These are phyloP conservation scores for Lerista edwardsae DNA, from an alignment of 2,797 vertebrate species.

Conservation along the genomic window DNA sequence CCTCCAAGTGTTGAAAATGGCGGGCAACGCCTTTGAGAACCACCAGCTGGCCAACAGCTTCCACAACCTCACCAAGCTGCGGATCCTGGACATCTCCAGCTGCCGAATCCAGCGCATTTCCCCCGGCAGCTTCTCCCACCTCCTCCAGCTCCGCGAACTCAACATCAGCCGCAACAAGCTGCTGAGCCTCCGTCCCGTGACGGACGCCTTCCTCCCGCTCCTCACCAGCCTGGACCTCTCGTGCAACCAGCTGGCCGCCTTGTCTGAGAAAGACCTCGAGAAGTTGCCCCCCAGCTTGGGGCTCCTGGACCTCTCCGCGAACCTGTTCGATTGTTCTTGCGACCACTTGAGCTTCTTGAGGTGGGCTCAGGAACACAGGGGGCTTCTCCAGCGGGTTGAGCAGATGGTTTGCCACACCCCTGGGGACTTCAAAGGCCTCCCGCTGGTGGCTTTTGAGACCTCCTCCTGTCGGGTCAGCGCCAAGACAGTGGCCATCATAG, in stretches of 20 bases:
- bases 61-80: conserved; percentile 66
- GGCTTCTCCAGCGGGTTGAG: conserved; percentile 60
- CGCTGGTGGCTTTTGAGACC: conserved; percentile 58
- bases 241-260: conserved; percentile 68
- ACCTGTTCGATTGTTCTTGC: conserved; percentile 77
- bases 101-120: conserved; percentile 71
- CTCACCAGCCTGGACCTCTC: conserved; percentile 74
- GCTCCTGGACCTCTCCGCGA: conserved; percentile 73
- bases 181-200: conserved; percentile 59
- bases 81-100: conserved; percentile 73
- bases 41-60: conserved; percentile 69
- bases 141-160: conserved; percentile 68
- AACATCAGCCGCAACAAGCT: conserved; percentile 78
- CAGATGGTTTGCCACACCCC: conserved; percentile 70
- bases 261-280: conserved; percentile 47
- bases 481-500: neutral
- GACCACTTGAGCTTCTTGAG: conserved; percentile 69
- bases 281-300: conserved; percentile 61
- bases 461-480: conserved; percentile 61
- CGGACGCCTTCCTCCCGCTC: conserved; percentile 47
- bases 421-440: neutral
- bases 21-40: conserved; percentile 73
- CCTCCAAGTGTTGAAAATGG: conserved; percentile 75
- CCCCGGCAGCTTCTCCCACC: conserved; percentile 58
- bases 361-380: conserved; percentile 74